These are phyloP conservation scores for Dipodomys stephensi DNA, from an alignment of 2,113 vertebrate species.

Conservation along the genomic window DNA sequence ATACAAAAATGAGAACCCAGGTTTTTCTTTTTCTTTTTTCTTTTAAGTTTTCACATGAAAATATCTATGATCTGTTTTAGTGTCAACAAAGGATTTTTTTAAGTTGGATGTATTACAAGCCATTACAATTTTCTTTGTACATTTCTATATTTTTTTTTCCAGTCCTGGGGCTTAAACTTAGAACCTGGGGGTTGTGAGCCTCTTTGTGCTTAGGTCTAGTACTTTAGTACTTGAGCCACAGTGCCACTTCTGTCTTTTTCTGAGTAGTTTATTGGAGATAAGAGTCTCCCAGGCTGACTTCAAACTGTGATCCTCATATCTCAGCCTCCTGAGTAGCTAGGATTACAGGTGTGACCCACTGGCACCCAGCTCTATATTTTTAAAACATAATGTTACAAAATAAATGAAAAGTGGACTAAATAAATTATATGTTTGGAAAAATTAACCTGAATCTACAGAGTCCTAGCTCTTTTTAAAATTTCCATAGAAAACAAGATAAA, in stretches of 20 bases:
- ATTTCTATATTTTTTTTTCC: not conserved
- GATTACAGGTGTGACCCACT: too few relatives aligned
- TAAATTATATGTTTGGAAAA: not conserved
- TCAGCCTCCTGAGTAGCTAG: too few relatives aligned
- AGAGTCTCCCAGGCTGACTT: too few relatives aligned
- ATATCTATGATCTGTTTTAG: not conserved
- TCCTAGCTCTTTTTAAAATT: not conserved
- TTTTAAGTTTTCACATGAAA: not conserved
- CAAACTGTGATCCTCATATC: too few relatives aligned
- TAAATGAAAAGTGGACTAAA: not conserved
- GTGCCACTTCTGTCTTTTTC: too few relatives aligned
- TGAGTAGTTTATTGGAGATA: too few relatives aligned
- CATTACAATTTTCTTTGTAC: not conserved
- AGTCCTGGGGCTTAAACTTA: too few relatives aligned
- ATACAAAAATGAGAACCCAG: not conserved
- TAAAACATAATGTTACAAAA: not conserved
- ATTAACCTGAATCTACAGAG: not conserved
- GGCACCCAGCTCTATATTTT: not conserved
- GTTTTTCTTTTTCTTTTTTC: not conserved
- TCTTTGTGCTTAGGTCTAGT: too few relatives aligned
- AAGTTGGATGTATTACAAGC: not conserved
- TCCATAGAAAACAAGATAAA: not conserved
- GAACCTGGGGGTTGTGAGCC: too few relatives aligned
- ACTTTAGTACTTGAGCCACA: too few relatives aligned
- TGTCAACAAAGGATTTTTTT: not conserved